These are phyloP conservation scores for Aporrectodea caliginosa DNA, from an alignment of 1,140 invertebrate species.

Conservation along the genomic window DNA sequence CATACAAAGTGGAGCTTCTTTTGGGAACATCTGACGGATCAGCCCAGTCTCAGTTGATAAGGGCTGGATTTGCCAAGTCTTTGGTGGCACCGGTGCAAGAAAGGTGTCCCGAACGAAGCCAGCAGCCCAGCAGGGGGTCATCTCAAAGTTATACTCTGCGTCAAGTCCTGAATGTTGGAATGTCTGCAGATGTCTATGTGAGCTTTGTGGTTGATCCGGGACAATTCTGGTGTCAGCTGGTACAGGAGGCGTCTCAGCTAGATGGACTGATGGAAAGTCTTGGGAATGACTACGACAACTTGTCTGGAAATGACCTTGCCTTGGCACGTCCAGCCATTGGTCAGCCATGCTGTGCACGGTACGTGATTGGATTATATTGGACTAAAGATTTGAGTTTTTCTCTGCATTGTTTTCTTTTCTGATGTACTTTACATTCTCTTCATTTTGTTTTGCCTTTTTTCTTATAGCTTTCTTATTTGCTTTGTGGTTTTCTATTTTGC, in stretches of 20 bases:
- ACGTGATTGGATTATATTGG: too few relatives aligned
- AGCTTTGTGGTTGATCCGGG: conserved; percentile 34
- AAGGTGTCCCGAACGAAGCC: background rate
- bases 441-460: too few relatives aligned
- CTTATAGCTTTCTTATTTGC: too few relatives aligned
- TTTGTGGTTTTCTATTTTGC: too few relatives aligned
- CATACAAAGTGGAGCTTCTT: background rate
- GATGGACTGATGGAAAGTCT: background rate
- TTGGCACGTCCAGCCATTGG: background rate
- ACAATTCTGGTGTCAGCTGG: conserved; percentile 38
- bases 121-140: background rate
- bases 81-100: background rate
- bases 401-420: too few relatives aligned
- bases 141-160: background rate
- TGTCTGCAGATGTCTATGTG: conserved; percentile 9
- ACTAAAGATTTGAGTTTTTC: too few relatives aligned
- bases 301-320: background rate
- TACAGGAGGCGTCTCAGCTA: background rate
- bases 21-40: background rate
- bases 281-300: background rate
- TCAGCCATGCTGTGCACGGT: background rate
- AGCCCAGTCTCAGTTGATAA: background rate
- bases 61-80: background rate
- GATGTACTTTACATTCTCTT: too few relatives aligned
- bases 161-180: background rate